Conservation (phyloP, 2,888 invertebrate genomes). For the Perdita meconis region DNA sequence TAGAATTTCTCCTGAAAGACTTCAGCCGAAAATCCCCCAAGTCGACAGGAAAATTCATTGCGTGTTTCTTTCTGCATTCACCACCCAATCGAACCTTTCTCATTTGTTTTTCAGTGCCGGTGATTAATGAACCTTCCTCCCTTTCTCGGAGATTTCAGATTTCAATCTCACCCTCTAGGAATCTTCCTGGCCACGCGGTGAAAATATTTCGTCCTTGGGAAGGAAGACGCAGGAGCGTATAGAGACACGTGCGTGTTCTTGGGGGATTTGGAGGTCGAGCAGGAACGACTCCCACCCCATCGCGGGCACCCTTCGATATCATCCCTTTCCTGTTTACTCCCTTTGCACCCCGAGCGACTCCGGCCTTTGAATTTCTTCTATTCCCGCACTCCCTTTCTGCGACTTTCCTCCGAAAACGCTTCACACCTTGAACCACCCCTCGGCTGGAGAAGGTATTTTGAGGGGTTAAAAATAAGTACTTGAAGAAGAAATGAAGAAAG, state of each 20-base stretch:
- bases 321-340: conserved; percentile 28
- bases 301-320: conserved; percentile 13
- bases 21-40: too few species aligned
- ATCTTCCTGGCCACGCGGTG: conserved; percentile 21
- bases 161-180: conserved; percentile 47
- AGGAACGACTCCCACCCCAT: conserved; percentile 55
- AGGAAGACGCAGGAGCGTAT: conserved; percentile 42
- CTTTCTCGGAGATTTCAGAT: conserved; percentile 44
- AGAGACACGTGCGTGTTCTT: conserved; percentile 74
- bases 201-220: conserved; percentile 66
- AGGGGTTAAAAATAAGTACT: too few species aligned
- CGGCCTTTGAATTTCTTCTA: conserved; percentile 42
- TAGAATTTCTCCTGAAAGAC: too few species aligned
- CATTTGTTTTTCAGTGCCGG: conserved; percentile 9
- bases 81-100: conserved; percentile 5
- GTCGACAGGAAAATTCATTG: too few species aligned
- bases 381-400: conserved; percentile 31
- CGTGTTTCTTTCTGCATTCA: neutral
- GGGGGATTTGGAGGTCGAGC: conserved; percentile 73
- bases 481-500: too few species aligned
- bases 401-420: too few species aligned
- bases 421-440: neutral
- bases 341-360: conserved; percentile 9
- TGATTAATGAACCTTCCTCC: conserved; percentile 49
- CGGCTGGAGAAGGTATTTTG: neutral